phyloP scores from a whole-genome alignment of 2,888 invertebrate genomes.

The Galerucella nymphaeae region DNA sequence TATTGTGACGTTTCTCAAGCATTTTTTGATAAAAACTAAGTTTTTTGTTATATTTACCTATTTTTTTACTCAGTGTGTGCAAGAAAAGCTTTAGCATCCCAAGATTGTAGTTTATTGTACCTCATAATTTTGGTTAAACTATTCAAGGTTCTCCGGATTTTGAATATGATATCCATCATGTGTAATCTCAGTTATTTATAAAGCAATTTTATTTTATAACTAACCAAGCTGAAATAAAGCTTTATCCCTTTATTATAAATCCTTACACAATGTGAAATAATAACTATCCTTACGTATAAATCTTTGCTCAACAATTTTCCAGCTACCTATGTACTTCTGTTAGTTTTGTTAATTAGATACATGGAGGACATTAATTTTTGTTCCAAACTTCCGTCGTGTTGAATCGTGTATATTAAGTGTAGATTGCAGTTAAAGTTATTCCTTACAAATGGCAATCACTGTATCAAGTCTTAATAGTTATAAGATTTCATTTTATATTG shows the following conservation, averaged over 20 bases:
- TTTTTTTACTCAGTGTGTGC: too few relatives aligned
- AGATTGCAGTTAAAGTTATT: neutral
- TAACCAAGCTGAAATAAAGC: neutral
- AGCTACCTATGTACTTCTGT: constrained; percentile 1
- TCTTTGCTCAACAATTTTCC: constrained; percentile 16
- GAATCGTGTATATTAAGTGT: neutral
- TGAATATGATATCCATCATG: too few relatives aligned
- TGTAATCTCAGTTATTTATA: too few relatives aligned
- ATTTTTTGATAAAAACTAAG: too few relatives aligned
- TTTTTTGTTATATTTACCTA: too few relatives aligned
- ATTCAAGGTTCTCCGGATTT: too few relatives aligned
- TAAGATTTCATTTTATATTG: neutral
- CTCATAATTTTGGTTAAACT: too few relatives aligned
- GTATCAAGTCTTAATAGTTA: neutral
- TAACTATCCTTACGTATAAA: constrained; percentile 12
- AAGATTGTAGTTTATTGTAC: too few relatives aligned
- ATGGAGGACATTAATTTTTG: constrained; percentile 13
- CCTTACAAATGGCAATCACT: neutral
- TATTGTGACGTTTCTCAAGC: too few relatives aligned
- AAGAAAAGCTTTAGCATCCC: too few relatives aligned
- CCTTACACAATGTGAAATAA: constrained; percentile 8
- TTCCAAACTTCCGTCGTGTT: constrained; percentile 5
- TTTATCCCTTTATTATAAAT: neutral
- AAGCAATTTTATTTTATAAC: too few relatives aligned
- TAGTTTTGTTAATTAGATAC: constrained; percentile 11